Evolutionary conservation across 2,888 invertebrate genomes (phyloP).

Genomic region (Callinectes sapidus): DNA sequence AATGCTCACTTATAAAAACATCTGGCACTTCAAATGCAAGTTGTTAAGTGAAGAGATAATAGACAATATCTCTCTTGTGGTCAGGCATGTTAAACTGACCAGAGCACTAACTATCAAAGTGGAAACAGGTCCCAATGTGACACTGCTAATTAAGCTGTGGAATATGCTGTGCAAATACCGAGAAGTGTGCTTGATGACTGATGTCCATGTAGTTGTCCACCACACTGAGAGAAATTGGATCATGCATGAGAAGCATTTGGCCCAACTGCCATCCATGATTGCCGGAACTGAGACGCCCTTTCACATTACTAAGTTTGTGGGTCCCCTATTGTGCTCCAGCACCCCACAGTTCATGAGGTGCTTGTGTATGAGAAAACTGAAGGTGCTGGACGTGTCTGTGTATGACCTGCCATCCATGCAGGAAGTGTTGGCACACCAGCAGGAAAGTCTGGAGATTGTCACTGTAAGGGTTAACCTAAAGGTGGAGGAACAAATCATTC

Average conservation of each 20-base stretch:
- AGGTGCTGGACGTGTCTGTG: slow-evolving; percentile 47
- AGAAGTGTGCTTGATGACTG: neutral
- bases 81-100: neutral
- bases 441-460: neutral
- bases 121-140: slow-evolving; percentile 36
- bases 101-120: slow-evolving; percentile 33
- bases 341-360: slow-evolving; percentile 46
- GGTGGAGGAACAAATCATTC: neutral
- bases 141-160: slow-evolving; percentile 32
- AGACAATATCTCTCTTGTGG: slow-evolving; percentile 5
- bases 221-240: neutral
- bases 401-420: slow-evolving; percentile 42
- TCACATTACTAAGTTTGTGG: slow-evolving; percentile 51
- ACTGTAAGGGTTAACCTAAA: slow-evolving; percentile 35
- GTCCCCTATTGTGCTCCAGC: slow-evolving; percentile 51
- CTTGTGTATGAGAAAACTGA: slow-evolving; percentile 34
- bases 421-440: slow-evolving; percentile 38
- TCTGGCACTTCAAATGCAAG: slow-evolving; percentile 55
- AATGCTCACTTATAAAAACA: neutral
- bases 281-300: neutral
- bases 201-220: slow-evolving; percentile 40
- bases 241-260: neutral
- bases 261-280: neutral
- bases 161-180: neutral
- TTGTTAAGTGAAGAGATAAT: slow-evolving; percentile 33